phyloP scores from a whole-genome alignment of 1,140 invertebrate genomes.

The Dendroctonus valens region DNA sequence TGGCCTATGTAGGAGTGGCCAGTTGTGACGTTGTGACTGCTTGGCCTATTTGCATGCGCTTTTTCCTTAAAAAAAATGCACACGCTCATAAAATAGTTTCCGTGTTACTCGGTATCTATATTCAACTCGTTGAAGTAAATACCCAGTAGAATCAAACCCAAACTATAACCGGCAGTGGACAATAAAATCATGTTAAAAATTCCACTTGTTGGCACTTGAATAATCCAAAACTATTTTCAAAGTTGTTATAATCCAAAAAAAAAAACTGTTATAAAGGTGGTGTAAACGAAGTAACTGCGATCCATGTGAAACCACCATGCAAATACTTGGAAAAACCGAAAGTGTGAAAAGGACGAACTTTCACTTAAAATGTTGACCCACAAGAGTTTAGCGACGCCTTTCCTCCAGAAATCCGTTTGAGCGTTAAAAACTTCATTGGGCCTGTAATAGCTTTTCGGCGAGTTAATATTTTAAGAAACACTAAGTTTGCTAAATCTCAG shows the following conservation, averaged over 20 bases:
- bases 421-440: not conserved
- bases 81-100: conserved; percentile 1
- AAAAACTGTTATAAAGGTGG: conserved; percentile 46
- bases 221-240: conserved; percentile 46
- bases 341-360: not conserved
- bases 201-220: conserved; percentile 47
- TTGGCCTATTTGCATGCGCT: conserved; percentile 30
- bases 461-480: conserved; percentile 2
- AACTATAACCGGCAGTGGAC: conserved; percentile 41
- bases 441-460: not conserved
- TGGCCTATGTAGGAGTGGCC: conserved; percentile 27
- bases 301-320: conserved; percentile 13
- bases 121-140: not conserved
- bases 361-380: conserved; percentile 1
- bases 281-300: conserved; percentile 40
- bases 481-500: conserved; percentile 2
- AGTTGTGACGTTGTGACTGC: conserved; percentile 14
- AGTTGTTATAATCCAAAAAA: conserved; percentile 46
- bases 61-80: conserved; percentile 20
- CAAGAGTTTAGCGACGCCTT: too few species aligned
- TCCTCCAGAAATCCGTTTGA: not conserved
- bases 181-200: conserved; percentile 42
- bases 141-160: not conserved
- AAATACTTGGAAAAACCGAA: conserved; percentile 1
- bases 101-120: not conserved